Conservation (phyloP, 64 coral and sea anemone species). For the Dendrophyllia cribrosa region DNA sequence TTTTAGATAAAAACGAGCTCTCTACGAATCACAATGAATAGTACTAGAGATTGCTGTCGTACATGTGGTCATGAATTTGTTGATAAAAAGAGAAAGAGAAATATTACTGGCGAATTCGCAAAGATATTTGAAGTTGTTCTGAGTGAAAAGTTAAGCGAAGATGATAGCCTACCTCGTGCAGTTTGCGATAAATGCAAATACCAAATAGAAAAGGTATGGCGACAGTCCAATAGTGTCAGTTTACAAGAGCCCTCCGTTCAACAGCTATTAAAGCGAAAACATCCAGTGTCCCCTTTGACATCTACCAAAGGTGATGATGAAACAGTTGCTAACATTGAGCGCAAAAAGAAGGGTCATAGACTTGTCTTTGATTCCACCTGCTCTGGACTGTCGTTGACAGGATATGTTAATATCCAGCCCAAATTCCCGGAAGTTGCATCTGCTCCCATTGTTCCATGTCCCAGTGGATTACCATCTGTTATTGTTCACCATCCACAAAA, state of each 20-base stretch:
- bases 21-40: neutral
- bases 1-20: no score
- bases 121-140: neutral
- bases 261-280: neutral
- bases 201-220: neutral
- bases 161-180: neutral
- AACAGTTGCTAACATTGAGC: neutral
- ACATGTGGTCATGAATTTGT: neutral
- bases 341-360: slow-evolving; percentile 1
- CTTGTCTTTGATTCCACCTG: neutral
- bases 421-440: neutral
- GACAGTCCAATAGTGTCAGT: neutral
- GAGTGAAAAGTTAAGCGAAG: neutral
- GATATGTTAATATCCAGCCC: neutral
- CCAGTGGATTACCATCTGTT: neutral
- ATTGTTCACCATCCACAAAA: neutral
- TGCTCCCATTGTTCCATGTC: neutral
- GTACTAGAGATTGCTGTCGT: neutral
- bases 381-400: neutral
- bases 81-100: neutral
- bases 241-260: neutral
- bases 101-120: slow-evolving; percentile 1
- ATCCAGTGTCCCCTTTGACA: neutral
- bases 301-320: neutral
- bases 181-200: neutral